Base-by-base conservation (phyloP, 2,888 invertebrate species). In the Saturnia pavonia region DNA sequence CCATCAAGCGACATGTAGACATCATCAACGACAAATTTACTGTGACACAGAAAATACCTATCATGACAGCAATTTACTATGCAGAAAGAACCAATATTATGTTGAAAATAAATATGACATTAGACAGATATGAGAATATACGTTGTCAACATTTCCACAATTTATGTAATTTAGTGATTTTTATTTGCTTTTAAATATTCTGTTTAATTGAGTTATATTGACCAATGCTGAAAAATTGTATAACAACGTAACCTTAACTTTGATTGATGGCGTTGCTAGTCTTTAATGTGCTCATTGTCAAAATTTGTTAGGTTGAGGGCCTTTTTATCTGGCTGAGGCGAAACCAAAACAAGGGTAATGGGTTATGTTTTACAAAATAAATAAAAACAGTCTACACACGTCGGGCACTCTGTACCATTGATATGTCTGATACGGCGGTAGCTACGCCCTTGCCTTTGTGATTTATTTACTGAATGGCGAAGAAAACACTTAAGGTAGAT, bases 1-100 rank as follows among this genome's bases (percentile, higher is more conserved):
- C 85, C 82, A 87, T 88, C 88, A 86, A 83, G 85, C 85, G 83
- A 88, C 85, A 84, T 83, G 83, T 85, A 82, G 85, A 84, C 84
- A 88, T 88, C 86, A 85, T 87, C 85, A 86, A 83, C 84, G 86
- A 86, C 88, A 86, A 88, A 88, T 88, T 86, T 83, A 84, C 83
- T 80, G 82, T 86, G 82, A 76, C 82, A 81, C 79, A 79, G 77
- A 79, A 81, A 82, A 81, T 82, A 80, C 80, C 73, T 77, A 80
- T 80, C 79, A 78, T 75, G 71, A 77, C 79, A 78, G 75, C 78
- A 78, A 80, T 83, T 81, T 78, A 79, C 74, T 79, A 78, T 82
- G 79, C 57, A 27, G 57, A 60, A 60, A 65, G 57, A 66, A 40
- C 25, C 67, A 42, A 40, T 19, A 42, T 65, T 65, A 40, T 65